Conservation (phyloP, 1,140 invertebrate species). For the Eciton burchellii region DNA sequence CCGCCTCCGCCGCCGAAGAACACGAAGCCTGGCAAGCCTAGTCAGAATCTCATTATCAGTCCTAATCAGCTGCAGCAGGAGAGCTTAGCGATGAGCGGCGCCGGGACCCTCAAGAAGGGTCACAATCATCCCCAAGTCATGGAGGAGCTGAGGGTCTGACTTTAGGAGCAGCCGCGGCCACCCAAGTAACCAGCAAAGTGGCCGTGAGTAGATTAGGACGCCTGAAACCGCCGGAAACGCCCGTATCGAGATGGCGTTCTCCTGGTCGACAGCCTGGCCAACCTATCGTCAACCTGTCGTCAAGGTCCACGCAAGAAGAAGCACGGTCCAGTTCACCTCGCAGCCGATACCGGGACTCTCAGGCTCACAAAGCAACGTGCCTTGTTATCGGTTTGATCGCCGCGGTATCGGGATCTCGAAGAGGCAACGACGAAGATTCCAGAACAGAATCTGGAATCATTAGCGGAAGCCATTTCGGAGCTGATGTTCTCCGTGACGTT, state of each 20-base stretch:
- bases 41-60: constrained; percentile 84
- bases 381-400: background rate
- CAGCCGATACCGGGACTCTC: background rate
- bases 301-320: background rate
- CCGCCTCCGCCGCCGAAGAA: constrained; percentile 91
- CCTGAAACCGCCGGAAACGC: background rate
- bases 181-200: background rate
- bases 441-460: background rate
- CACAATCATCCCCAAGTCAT: constrained; percentile 87
- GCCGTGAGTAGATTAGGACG: constrained; percentile 9
- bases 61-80: constrained; percentile 88
- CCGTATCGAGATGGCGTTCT: background rate
- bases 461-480: background rate
- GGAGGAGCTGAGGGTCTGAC: constrained; percentile 93
- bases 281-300: background rate
- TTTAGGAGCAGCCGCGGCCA: constrained; percentile 65
- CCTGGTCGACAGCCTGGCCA: constrained; percentile 5
- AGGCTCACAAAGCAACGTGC: background rate
- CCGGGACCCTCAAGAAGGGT: constrained; percentile 89
- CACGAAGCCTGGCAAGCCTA: constrained; percentile 87
- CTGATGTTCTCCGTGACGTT: background rate
- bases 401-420: too few relatives aligned
- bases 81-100: constrained; percentile 87
- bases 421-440: background rate
- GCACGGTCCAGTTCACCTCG: background rate